phyloP scores from a whole-genome alignment of 2,797 vertebrate species.

The Cynodonichthys magdalenae region DNA sequence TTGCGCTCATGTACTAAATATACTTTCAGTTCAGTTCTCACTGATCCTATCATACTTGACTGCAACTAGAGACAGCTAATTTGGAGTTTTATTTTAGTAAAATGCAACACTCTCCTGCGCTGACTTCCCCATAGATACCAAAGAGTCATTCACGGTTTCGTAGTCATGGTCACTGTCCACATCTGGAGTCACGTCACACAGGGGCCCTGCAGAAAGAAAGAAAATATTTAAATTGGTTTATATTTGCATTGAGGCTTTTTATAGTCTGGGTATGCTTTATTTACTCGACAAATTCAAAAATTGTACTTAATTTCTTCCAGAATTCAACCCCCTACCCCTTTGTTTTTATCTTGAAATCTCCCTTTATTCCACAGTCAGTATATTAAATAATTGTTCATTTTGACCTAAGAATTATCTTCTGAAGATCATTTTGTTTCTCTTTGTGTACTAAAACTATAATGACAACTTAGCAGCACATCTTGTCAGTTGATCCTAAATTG shows the following conservation, averaged over 20 bases:
- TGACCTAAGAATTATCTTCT: no score
- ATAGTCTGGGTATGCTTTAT: no score
- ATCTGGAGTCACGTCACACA: background rate
- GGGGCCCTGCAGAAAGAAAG: slow-evolving; percentile 8
- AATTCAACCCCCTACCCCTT: no score
- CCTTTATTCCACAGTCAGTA: no score
- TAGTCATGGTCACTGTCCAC: slow-evolving; percentile 82
- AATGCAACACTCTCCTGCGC: slow-evolving; percentile 55
- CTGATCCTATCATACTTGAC: background rate
- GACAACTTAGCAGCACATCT: no score
- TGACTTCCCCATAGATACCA: slow-evolving; percentile 44
- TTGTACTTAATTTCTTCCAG: no score
- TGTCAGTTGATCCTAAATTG: no score
- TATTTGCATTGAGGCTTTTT: background rate
- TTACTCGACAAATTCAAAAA: no score
- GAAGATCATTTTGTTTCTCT: background rate
- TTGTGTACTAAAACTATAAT: background rate
- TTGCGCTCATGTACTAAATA: background rate
- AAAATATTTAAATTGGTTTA: background rate
- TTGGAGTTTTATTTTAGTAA: slow-evolving; percentile 35
- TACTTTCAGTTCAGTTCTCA: background rate
- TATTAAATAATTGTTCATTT: no score
- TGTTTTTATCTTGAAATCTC: no score
- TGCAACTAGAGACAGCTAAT: background rate
- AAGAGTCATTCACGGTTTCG: slow-evolving; percentile 68